Conservation (phyloP, 2,797 vertebrate genomes). For the Apodemus agrarius region DNA sequence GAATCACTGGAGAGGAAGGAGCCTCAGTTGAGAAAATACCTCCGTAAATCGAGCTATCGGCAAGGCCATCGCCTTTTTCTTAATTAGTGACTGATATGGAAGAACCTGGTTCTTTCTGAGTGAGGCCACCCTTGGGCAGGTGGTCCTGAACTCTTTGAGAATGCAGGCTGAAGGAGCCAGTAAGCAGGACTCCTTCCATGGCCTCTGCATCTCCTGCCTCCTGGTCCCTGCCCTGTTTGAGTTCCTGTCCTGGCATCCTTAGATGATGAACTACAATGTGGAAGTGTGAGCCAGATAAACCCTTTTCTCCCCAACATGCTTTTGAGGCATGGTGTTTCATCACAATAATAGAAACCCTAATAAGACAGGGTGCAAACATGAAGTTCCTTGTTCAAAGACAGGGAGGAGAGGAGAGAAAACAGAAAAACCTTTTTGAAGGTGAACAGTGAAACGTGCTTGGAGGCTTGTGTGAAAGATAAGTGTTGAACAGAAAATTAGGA, state of each 20-base stretch:
- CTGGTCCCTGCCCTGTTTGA: not conserved
- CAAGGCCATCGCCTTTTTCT: not conserved
- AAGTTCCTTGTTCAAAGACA: not conserved
- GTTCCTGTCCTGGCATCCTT: not conserved
- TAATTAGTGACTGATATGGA: not conserved
- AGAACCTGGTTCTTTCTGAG: not conserved
- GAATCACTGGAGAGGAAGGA: not conserved
- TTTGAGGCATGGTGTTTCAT: not conserved
- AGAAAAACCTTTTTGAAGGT: not conserved
- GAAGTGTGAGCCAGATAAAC: too few relatives aligned
- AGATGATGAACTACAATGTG: not conserved
- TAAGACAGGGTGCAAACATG: not conserved
- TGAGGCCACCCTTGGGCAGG: too few relatives aligned
- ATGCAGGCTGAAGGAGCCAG: not conserved
- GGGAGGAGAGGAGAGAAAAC: constrained; percentile 4
- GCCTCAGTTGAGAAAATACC: not conserved
- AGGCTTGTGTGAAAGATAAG: not conserved
- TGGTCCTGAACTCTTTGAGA: not conserved
- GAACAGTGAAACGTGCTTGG: not conserved
- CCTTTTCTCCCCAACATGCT: not conserved
- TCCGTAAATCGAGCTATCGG: not conserved
- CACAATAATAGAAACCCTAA: not conserved
- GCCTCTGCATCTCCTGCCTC: not conserved
- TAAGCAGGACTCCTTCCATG: too few relatives aligned
- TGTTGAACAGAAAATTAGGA: not conserved